Evolutionary conservation across 2,113 vertebrate genomes (phyloP).

Genomic region (Chlorodrepanis virens): DNA sequence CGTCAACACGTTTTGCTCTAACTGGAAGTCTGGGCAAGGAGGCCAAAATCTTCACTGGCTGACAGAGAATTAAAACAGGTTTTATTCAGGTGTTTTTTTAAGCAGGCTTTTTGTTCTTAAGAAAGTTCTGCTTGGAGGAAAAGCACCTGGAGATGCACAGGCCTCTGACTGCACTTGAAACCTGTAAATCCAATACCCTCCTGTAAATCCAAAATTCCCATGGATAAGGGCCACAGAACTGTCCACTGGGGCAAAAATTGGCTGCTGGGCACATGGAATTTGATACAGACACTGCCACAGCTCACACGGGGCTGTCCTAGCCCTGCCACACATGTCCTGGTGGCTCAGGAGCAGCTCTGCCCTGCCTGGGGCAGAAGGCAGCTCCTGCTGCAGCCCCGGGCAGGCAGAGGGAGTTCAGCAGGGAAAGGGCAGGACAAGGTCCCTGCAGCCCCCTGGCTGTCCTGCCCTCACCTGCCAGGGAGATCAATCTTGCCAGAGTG

Average conservation of each 20-base stretch:
- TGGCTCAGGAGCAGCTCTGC: not conserved
- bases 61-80: not conserved
- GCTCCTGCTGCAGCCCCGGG: not conserved
- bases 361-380: not conserved
- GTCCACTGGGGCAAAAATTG: not conserved
- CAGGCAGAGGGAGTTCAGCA: not conserved
- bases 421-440: not conserved
- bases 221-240: not conserved
- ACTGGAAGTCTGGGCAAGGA: not conserved
- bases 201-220: not conserved
- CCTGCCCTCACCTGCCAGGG: not conserved
- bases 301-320: not conserved
- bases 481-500: not conserved
- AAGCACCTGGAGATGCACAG: not conserved
- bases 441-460: not conserved
- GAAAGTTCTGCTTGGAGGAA: not conserved
- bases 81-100: not conserved
- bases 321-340: not conserved
- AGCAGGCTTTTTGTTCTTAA: not conserved
- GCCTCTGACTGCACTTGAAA: not conserved
- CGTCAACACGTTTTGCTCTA: not conserved
- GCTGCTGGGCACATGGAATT: not conserved
- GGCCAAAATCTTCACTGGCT: not conserved
- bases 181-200: not conserved
- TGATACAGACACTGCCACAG: accelerated